Percentiles rank a stretch among this genome's conserved stretches.
Evolutionary conservation across 2,888 invertebrate genomes (phyloP).

Genomic region (Pristionchus fissidentatus): DNA sequence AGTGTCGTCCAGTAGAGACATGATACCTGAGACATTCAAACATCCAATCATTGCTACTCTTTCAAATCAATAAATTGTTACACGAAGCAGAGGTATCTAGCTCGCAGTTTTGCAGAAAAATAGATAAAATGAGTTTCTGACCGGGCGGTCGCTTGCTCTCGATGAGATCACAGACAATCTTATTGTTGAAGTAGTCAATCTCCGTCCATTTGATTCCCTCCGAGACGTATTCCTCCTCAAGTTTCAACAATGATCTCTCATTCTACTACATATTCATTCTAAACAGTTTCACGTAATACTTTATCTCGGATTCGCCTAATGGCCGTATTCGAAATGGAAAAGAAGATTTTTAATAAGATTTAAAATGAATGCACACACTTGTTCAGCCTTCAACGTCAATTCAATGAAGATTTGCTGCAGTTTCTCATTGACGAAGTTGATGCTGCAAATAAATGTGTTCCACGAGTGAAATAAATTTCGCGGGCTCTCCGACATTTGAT

Average conservation of each 20-base stretch:
- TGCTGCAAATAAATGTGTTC: conserved; percentile 77
- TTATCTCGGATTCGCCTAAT: not conserved
- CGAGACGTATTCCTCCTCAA: conserved; percentile 82
- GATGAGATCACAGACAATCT: conserved; percentile 83
- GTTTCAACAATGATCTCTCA: conserved; percentile 35
- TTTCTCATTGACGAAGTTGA: conserved; percentile 84
- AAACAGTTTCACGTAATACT: not conserved
- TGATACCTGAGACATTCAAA: conserved; percentile 77
- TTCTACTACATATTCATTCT: conserved; percentile 50
- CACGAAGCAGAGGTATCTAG: too few relatives aligned
- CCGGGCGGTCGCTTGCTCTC: conserved; percentile 81
- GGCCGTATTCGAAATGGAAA: too few relatives aligned
- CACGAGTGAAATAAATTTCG: not conserved
- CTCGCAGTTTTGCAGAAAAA: not conserved
- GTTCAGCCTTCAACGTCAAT: conserved; percentile 82
- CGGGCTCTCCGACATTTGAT: not conserved
- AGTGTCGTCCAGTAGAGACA: conserved; percentile 83
- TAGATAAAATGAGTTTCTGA: conserved; percentile 43
- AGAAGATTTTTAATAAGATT: too few relatives aligned
- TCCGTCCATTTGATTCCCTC: conserved; percentile 83
- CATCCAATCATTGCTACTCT: too few relatives aligned
- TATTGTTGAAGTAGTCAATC: conserved; percentile 84
- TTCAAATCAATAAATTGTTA: too few relatives aligned
- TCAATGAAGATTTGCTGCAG: conserved; percentile 85
- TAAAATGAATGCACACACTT: conserved; percentile 48